A percentile compares a stretch with the other conserved stretches of the same genome.
Evolutionary conservation across 2,888 invertebrate species (phyloP).

Genomic region (Tenthredo mesomela): DNA sequence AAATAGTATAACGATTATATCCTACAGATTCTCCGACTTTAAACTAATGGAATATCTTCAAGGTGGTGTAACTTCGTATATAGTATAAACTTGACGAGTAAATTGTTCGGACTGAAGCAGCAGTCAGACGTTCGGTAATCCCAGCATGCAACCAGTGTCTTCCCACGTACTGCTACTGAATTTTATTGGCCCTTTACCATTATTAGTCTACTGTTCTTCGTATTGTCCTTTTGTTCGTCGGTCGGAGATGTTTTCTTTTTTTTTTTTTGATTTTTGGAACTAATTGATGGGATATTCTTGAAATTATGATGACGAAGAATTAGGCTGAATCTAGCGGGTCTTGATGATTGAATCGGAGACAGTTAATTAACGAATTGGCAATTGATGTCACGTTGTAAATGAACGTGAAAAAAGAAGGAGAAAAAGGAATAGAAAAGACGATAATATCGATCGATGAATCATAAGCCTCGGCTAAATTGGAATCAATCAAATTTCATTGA

Average conservation of each 20-base stretch:
- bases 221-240: background rate
- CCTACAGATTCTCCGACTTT: background rate
- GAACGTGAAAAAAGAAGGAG: background rate
- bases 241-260: background rate
- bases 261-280: background rate
- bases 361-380: background rate
- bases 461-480: conserved; percentile 28
- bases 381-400: background rate
- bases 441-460: background rate
- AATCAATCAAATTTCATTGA: conserved; percentile 38
- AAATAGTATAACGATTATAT: background rate
- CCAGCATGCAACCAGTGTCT: conserved; percentile 38
- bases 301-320: background rate
- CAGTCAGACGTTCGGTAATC: conserved; percentile 10
- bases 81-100: conserved; percentile 17
- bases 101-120: conserved; percentile 12
- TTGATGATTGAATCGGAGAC: background rate
- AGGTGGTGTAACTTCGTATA: background rate
- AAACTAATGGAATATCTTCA: background rate
- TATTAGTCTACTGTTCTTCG: background rate
- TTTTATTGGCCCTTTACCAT: conserved; percentile 44
- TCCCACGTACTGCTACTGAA: conserved; percentile 49
- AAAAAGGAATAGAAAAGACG: background rate
- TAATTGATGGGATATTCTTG: background rate
- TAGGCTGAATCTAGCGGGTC: background rate